Evolutionary conservation across 2,797 vertebrate species (phyloP), one percentile per base, ranked within the genome.

Genomic region (Acanthopagrus latus): DNA sequence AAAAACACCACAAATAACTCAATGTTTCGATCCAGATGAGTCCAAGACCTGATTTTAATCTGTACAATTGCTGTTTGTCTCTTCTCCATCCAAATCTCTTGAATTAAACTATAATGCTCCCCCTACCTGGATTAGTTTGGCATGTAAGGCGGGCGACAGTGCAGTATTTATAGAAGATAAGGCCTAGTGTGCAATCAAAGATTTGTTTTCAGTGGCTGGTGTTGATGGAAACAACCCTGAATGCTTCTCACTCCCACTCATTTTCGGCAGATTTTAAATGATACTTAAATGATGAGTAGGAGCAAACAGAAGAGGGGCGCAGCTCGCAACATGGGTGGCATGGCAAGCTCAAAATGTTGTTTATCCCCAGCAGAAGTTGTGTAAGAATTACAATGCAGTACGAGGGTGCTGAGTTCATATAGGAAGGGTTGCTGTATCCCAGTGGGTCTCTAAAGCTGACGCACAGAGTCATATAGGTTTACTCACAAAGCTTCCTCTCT

Each of bases 401-500:
- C 6, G 38, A 51, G 21, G 43, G 50, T 64, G 52, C 64, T 41
- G 66, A 52, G 76, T 67, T 62, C 29, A 66, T 10, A 74, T 47
- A 55, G 50, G 63, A 74, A 76, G 54, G 59, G 20, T 33, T 66
- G 70, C 79, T 81, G 60, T 72, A 52, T 64, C 54, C 29, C 64
- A 64, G 43, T 38, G 46, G 77, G 68, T 68, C 72, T 85, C 71
- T 71, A 74, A 71, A 81, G 70, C 74, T 71, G 33, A 79, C 64
- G 68, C 65, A 78, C 59, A 63, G 54, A 70, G 65, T 75, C 25
- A 1, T 64, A 76, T 64, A 70, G 66, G 84, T 78, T 71, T 63
- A 46, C 75, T 83, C 85, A 93, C 85, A 93, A 89, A 88, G 88
- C 88, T 60, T 76, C 90, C 89, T 92, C 88, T 91, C 75, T 93